These are phyloP conservation scores for Tethya wilhelma DNA, from an alignment of 37 sponge, comb jelly and placozoan genomes.

Conservation along the genomic window DNA sequence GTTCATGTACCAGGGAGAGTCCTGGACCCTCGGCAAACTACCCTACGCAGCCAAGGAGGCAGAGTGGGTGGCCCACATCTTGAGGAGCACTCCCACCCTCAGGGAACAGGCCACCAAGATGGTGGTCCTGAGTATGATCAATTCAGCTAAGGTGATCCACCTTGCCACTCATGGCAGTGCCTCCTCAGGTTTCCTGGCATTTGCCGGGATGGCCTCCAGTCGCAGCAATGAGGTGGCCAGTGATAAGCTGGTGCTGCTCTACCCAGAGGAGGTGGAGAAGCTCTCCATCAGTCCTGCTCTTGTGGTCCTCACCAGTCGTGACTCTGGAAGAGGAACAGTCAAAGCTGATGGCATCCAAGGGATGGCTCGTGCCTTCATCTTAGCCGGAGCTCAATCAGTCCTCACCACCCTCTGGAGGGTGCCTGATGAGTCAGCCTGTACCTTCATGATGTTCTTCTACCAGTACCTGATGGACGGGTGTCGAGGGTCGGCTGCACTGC, in stretches of 20 bases:
- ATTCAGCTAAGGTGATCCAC: constrained; percentile 62
- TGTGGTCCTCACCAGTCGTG: constrained; percentile 82
- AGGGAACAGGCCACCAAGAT: constrained; percentile 70
- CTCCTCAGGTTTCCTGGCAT: constrained; percentile 65
- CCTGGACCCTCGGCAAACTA: constrained; percentile 65
- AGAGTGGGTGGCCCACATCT: constrained; percentile 56
- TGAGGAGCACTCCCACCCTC: constrained; percentile 49
- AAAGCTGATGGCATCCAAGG: constrained; percentile 85
- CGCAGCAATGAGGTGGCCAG: not conserved
- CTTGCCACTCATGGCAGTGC: constrained; percentile 79
- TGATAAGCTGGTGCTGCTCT: constrained; percentile 47
- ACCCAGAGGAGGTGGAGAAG: constrained; percentile 73
- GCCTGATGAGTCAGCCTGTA: constrained; percentile 77
- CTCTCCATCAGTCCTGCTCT: constrained; percentile 65
- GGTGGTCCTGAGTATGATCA: constrained; percentile 44
- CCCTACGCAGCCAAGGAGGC: constrained; percentile 73
- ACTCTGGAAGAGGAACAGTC: constrained; percentile 64
- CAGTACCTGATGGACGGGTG: constrained; percentile 70
- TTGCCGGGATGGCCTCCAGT: constrained; percentile 36
- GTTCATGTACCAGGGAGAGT: constrained; percentile 41
- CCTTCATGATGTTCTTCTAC: constrained; percentile 90
- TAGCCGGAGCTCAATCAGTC: constrained; percentile 86
- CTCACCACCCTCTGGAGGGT: constrained; percentile 80
- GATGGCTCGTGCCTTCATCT: constrained; percentile 78
- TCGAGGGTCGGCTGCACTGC: constrained; percentile 54